phyloP scores from a whole-genome alignment of 1,140 invertebrate species.

The Nasonia vitripennis region DNA sequence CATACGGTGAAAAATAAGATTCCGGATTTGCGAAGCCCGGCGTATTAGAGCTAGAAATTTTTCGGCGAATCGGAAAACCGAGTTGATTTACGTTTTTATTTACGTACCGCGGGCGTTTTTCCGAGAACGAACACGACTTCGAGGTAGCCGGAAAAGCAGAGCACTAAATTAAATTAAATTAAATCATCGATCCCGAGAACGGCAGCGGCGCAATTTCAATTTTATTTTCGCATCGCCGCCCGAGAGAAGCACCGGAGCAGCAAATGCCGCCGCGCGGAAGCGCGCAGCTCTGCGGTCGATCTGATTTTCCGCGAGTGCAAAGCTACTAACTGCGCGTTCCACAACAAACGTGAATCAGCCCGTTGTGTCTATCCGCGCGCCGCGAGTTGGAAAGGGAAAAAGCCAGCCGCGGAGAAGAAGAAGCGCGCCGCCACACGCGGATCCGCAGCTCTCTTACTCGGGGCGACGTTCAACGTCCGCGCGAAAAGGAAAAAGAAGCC shows the following conservation, averaged over 20 bases:
- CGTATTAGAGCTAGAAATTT: too few relatives aligned
- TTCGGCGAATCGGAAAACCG: not conserved
- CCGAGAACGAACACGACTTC: too few relatives aligned
- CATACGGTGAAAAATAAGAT: too few relatives aligned
- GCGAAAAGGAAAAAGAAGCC: slow-evolving; percentile 13
- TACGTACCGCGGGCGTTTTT: too few relatives aligned
- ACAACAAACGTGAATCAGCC: slow-evolving; percentile 34
- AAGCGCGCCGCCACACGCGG: not conserved
- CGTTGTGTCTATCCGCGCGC: not conserved
- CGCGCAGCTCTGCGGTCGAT: not conserved
- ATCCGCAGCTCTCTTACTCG: not conserved
- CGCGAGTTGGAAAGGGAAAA: not conserved
- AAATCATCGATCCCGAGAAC: not conserved
- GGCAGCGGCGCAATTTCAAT: too few relatives aligned
- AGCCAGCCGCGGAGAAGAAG: not conserved
- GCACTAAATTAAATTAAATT: too few relatives aligned
- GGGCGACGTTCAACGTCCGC: slow-evolving; percentile 12
- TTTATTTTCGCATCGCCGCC: too few relatives aligned
- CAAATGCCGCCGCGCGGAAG: not conserved
- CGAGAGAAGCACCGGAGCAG: too few relatives aligned
- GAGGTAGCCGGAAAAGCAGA: too few relatives aligned
- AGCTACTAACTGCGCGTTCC: not conserved
- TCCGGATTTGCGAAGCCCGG: too few relatives aligned
- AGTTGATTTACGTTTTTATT: too few relatives aligned
- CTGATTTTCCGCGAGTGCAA: not conserved